Base-by-base conservation (phyloP, 1,140 invertebrate species). In the Riptortus pedestris region DNA sequence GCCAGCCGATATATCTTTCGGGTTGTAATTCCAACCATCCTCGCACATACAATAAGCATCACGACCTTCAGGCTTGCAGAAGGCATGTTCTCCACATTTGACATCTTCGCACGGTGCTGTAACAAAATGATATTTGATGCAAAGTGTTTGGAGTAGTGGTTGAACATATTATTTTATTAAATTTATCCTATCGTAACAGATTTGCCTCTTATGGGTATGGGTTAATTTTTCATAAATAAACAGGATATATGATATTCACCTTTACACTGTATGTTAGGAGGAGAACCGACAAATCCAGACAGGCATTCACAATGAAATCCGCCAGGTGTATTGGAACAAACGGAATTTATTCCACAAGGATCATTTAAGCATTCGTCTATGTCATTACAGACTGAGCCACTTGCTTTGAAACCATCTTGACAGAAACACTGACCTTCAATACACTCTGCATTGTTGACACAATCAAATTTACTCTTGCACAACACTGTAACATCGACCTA, bases 41-140 rank as follows among this genome's bases (percentile, higher is more conserved):
- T 96, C 88, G 71, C 92, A 96, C 52, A 93, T 87, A 68, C 92
- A 96, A 70, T 91, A 93, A 0, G 90, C 91, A 74, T 93, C 91
- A 51, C 85, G 81, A 29, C 88, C 90, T 67, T 93, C 89, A 0
- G 88, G 83, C 72, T 93, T 91, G 70, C 92, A 96, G 71, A 81
- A 91, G 4, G 92, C 89, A 71, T 95, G 91, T 12, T 83, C 79
- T 9, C 90, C 89, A 72, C 92, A 96, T 71, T 86, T 85, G 0
- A 95, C 88, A 74, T 91, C 89, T 73, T 93, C 90, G 72, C 92
- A 96, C 0, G 91, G 91, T 68, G 90, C 90, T 85, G 66, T 4
- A 67, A 67, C 38, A 62, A 47, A 2, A 26, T 51, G 28, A 22
- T 51, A n/a, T n/a, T n/a, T n/a, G n/a, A n/a, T n/a, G 11, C 9